Base-by-base conservation (phyloP, 2,888 invertebrate species). In the Mellilla xanthometata region DNA sequence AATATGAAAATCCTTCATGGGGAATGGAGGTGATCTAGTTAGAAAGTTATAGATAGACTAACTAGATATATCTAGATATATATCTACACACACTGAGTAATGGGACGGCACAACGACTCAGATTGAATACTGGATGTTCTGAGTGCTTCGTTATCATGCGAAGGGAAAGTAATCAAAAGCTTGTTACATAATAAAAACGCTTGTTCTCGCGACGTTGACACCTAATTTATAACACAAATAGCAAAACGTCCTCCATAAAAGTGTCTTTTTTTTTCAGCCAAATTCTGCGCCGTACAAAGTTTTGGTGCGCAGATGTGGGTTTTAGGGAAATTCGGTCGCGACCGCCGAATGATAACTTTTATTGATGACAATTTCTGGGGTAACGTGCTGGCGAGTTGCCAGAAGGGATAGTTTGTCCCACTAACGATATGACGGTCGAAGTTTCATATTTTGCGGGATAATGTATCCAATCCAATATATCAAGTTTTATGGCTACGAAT, bases 291-390 rank as follows among this genome's bases (percentile, higher is more conserved):
- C 48, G 47, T 49, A 49, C 52, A 54, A 66, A 60, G 53, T 61
- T 64, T 24, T 39, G 23, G 38, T 48, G 52, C 56, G 52, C 65
- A 71, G 62, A 70, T 68, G 67, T 60, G 54, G 57, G 58, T 68
- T 66, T 68, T 64, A 62, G 65, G 65, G 60, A 62, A 68, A 71
- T 54, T 68, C 58, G 63, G 65, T 59, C 65, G 65, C 61, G 61
- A 52, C 56, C 60, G 56, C 56, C 49, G 56, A 54, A 63, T 71
- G 72, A 75, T 74, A 77, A 76, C 58, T 72, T 75, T 72, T 77
- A 79, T 80, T 74, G 80, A 80, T 74, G 81, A 76, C 78, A 72
- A 72, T 73, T 74, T 68, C 43, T 62, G 62, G 62, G 57, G 56
- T 57, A 62, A 62, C 67, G 62, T 62, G 63, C 63, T 81, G 81